Evolutionary conservation across 2,797 vertebrate species (phyloP).

Genomic region (Tenualosa ilisha): DNA sequence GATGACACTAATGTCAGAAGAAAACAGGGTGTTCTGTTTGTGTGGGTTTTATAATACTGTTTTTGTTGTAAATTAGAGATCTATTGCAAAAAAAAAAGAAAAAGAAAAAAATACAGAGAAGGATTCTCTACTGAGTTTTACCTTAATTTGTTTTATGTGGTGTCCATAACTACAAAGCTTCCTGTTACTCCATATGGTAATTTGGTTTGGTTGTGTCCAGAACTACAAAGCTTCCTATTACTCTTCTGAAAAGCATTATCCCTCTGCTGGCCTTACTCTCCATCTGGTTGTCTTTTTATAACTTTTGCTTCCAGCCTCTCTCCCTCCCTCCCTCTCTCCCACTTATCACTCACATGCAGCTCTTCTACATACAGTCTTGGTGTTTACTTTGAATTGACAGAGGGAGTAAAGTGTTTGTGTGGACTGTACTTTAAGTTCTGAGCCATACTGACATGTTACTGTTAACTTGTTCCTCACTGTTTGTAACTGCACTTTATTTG

Average conservation of each 20-base stretch:
- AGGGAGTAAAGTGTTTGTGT: slow-evolving; percentile 12
- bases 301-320: not conserved
- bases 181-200: too few species aligned
- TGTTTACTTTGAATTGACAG: slow-evolving; percentile 1
- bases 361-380: slow-evolving; percentile 27
- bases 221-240: not conserved
- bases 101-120: not conserved
- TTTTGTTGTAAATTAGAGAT: not conserved
- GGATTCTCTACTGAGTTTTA: not conserved
- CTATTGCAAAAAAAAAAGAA: not conserved
- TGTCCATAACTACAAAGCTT: too few species aligned
- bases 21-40: not conserved
- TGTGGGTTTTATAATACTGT: not conserved
- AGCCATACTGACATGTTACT: slow-evolving; percentile 7
- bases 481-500: slow-evolving; percentile 44
- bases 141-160: not conserved
- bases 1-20: not conserved
- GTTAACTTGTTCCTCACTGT: slow-evolving; percentile 29
- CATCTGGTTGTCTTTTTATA: not conserved
- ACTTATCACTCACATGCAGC: not conserved
- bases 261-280: not conserved
- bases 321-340: not conserved
- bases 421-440: slow-evolving; percentile 21
- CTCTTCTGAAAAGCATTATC: not conserved
- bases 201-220: too few species aligned